Percentiles rank a stretch among this genome's conserved stretches.
These are phyloP conservation scores for Gnathonemus echidnorhynchus DNA, from an alignment of 2,113 vertebrate genomes.

Conservation along the genomic window DNA sequence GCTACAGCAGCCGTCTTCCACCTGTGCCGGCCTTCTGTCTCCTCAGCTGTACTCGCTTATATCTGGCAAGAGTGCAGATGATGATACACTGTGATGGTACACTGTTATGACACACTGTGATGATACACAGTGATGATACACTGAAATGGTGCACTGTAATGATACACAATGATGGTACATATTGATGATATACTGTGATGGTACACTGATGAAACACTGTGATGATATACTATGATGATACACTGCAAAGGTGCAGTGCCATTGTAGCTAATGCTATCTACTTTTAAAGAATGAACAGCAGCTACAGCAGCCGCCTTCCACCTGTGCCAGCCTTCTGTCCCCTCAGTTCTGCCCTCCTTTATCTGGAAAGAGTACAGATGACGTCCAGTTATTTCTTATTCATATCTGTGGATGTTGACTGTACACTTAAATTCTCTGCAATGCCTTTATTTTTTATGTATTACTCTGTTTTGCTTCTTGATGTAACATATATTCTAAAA, in stretches of 20 bases:
- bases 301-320: background rate
- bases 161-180: too few relatives aligned
- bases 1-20: too few relatives aligned
- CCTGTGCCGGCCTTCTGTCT: too few relatives aligned
- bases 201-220: too few relatives aligned
- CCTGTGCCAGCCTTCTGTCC: background rate
- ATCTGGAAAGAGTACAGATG: background rate
- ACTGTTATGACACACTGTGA: too few relatives aligned
- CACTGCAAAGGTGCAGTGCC: background rate
- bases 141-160: background rate
- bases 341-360: background rate
- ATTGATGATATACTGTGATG: background rate
- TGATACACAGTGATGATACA: too few relatives aligned
- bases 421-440: background rate
- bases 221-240: background rate
- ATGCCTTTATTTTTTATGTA: background rate
- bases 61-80: too few relatives aligned
- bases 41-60: too few relatives aligned
- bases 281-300: background rate
- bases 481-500: too few relatives aligned
- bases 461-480: background rate
- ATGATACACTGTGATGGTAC: too few relatives aligned
- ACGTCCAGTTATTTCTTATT: background rate
- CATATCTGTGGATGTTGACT: background rate
- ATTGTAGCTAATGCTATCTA: background rate